These are phyloP conservation scores for Anoplopoma fimbria DNA, from an alignment of 2,113 vertebrate genomes.

Conservation along the genomic window DNA sequence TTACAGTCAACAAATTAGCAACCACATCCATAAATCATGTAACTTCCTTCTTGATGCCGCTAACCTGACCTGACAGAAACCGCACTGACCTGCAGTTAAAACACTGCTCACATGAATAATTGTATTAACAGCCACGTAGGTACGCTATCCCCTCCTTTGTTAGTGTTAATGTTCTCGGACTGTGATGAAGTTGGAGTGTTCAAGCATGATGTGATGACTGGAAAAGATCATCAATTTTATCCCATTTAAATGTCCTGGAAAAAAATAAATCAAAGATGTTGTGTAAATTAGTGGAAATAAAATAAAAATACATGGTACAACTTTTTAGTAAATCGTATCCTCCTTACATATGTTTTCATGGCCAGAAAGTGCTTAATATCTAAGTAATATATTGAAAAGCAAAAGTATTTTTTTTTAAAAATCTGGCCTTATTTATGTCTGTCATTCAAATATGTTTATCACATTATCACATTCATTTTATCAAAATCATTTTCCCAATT, in stretches of 20 bases:
- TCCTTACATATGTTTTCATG: background rate
- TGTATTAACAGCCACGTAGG: background rate
- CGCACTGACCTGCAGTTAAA: slow-evolving; percentile 25
- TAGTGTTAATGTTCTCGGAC: slow-evolving; percentile 3
- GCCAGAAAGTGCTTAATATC: background rate
- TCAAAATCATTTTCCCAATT: background rate
- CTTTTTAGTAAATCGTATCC: background rate
- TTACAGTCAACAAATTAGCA: slow-evolving; percentile 42
- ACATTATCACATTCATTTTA: background rate
- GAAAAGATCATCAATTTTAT: background rate
- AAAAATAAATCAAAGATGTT: background rate
- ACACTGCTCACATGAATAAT: background rate
- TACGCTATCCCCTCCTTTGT: background rate
- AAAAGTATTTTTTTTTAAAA: background rate
- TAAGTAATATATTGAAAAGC: background rate
- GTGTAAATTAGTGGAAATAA: background rate
- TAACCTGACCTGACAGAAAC: slow-evolving; percentile 25
- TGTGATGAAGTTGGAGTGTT: background rate
- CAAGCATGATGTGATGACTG: background rate
- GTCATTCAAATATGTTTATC: background rate
- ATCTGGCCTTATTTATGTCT: background rate
- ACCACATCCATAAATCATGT: slow-evolving; percentile 63
- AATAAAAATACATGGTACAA: background rate
- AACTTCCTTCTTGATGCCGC: slow-evolving; percentile 17
- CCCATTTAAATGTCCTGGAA: background rate